Percentiles rank a stretch among this genome's conserved stretches.
Evolutionary conservation across 2,888 invertebrate genomes (phyloP).

Genomic region (Caenorhabditis angaria): DNA sequence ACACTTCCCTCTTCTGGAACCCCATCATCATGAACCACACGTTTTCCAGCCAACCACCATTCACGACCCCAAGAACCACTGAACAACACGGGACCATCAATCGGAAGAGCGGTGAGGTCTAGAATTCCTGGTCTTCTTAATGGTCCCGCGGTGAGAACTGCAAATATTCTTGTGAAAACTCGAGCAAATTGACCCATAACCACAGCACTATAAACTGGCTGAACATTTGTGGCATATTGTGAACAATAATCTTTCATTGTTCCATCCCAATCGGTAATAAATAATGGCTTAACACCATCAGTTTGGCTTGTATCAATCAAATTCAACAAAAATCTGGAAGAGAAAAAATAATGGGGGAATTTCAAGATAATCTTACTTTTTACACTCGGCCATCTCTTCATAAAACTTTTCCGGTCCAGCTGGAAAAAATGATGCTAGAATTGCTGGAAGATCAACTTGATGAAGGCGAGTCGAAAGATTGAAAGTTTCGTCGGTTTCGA

Average conservation of each 20-base stretch:
- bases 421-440: constrained; percentile 58
- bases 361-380: constrained; percentile 22
- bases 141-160: constrained; percentile 71
- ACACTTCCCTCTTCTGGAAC: constrained; percentile 65
- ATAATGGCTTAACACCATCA: constrained; percentile 45
- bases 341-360: neutral
- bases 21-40: constrained; percentile 69
- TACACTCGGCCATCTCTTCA: constrained; percentile 44
- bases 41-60: constrained; percentile 66
- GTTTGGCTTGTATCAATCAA: constrained; percentile 36
- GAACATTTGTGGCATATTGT: constrained; percentile 71
- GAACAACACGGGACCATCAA: constrained; percentile 67
- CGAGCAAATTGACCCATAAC: constrained; percentile 65
- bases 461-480: constrained; percentile 20
- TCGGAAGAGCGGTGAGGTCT: constrained; percentile 70
- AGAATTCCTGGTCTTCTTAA: constrained; percentile 69
- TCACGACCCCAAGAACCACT: constrained; percentile 72
- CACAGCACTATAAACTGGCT: constrained; percentile 71
- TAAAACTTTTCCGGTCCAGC: constrained; percentile 38
- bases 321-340: constrained; percentile 52
- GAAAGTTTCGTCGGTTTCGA: neutral
- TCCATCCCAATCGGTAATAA: constrained; percentile 72
- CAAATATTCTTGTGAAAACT: constrained; percentile 61
- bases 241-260: constrained; percentile 72
- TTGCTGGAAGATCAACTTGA: constrained; percentile 26